Base-by-base conservation (phyloP, 2,888 invertebrate genomes). In the Calephelis perditalis region DNA sequence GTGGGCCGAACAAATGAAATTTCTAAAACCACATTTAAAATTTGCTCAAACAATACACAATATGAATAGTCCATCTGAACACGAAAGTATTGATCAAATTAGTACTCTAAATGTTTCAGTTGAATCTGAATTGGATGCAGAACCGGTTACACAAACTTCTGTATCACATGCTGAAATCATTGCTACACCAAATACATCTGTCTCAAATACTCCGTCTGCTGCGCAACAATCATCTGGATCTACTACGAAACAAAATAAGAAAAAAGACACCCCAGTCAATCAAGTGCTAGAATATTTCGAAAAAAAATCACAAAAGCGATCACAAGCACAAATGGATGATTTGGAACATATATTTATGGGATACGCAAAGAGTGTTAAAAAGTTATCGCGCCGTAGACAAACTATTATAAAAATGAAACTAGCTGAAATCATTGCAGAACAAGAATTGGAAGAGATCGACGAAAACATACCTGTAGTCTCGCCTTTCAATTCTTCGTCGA, bases 361-460 rank as follows among this genome's bases (percentile, higher is more conserved):
- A 59, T 55, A 59, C 35, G 55, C 59, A 55, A 59, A 59, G 44
- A 57, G 35, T 54, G 54, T 59, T 44, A 59, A 55, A 36, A 59
- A 45, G 44, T 59, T 59, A 10, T 55, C 55, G 40, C 59, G 12
- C 43, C 35, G 40, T 52, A 59, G 54, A 55, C 55, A 57, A 40
- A 57, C 46, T 43, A 55, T 54, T 35, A 54, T 59, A 59, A 59
- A 59, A 59, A 54, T 59, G 54, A 59, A 59, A 59, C 43, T 59
- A 44, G 59, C 59, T 44, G 15, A 59, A 54, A 54, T 59, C n/a
- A 59, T 59, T 43, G 54, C 57, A 15, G 57, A 57, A 46, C 54
- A 59, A 59, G 59, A 59, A 26, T 44, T 59, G 36, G 54, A 12
- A 59, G 44, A 59, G 54, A 40, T 54, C 54, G 45, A 35, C 43